phyloP scores from a whole-genome alignment of 2,113 vertebrate species.

The Calyptomena viridis region DNA sequence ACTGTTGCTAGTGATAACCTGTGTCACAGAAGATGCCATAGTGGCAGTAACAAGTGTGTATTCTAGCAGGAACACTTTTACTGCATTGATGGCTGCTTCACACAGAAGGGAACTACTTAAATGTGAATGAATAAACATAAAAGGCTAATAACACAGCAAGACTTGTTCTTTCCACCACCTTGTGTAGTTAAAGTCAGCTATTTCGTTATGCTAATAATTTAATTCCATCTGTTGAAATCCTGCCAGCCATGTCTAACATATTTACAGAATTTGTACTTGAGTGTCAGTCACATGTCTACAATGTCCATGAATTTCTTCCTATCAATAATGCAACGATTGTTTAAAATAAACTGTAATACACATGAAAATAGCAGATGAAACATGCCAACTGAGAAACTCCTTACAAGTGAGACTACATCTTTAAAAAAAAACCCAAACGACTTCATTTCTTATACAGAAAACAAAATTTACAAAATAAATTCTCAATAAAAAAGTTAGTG shows the following conservation, averaged over 20 bases:
- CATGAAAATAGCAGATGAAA: background rate
- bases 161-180: slow-evolving; percentile 17
- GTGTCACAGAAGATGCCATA: background rate
- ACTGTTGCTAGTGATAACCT: background rate
- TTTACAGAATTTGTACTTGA: background rate
- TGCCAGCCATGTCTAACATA: background rate
- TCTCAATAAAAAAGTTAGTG: background rate
- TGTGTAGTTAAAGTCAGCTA: slow-evolving; percentile 38
- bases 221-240: slow-evolving; percentile 65
- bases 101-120: slow-evolving; percentile 44
- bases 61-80: background rate
- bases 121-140: slow-evolving; percentile 49
- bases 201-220: slow-evolving; percentile 42
- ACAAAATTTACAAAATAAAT: background rate
- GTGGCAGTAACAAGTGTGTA: background rate
- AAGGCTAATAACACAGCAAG: slow-evolving; percentile 60
- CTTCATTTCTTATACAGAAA: background rate
- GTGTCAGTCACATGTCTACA: background rate
- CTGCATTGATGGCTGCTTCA: slow-evolving; percentile 18
- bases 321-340: background rate
- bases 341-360: background rate
- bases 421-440: background rate
- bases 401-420: background rate
- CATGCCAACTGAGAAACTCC: background rate
- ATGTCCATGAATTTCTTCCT: background rate